Evolutionary conservation across 2,797 vertebrate genomes (phyloP).

Genomic region (Hemitrygon akajei): DNA sequence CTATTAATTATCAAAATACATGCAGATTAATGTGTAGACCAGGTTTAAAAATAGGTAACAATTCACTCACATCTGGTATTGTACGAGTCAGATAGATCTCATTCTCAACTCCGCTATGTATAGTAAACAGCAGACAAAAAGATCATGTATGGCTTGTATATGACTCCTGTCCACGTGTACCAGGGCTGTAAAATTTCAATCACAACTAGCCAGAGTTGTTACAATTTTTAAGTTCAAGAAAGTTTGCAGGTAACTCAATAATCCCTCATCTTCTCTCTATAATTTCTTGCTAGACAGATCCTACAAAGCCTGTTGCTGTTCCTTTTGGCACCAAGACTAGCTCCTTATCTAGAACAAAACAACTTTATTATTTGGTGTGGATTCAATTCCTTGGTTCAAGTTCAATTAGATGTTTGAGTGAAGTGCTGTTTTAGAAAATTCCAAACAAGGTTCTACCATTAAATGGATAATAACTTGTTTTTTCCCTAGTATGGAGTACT

Average conservation of each 20-base stretch:
- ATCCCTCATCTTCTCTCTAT: neutral
- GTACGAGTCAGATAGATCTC: constrained; percentile 18
- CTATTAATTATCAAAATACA: constrained; percentile 15
- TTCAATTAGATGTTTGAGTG: constrained; percentile 29
- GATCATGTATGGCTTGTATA: constrained; percentile 13
- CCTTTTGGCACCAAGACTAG: constrained; percentile 10
- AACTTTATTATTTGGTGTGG: neutral
- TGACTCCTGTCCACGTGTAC: constrained; percentile 17
- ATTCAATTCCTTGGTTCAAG: constrained; percentile 15
- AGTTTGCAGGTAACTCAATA: constrained; percentile 18
- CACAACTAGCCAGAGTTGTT: neutral
- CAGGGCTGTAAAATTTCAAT: constrained; percentile 26
- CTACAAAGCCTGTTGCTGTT: neutral
- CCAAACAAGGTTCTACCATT: neutral
- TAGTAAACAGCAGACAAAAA: constrained; percentile 24
- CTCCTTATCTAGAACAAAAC: neutral
- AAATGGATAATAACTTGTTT: neutral
- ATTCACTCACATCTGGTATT: constrained; percentile 32
- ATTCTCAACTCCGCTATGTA: constrained; percentile 28
- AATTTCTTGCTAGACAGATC: constrained; percentile 1
- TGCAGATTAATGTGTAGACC: constrained; percentile 3
- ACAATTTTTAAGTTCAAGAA: neutral
- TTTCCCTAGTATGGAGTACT: neutral
- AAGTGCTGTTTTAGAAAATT: neutral
- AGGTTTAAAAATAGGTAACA: constrained; percentile 13